Evolutionary conservation across 2,797 vertebrate genomes (phyloP).

Genomic region (Hippoglossus hippoglossus): DNA sequence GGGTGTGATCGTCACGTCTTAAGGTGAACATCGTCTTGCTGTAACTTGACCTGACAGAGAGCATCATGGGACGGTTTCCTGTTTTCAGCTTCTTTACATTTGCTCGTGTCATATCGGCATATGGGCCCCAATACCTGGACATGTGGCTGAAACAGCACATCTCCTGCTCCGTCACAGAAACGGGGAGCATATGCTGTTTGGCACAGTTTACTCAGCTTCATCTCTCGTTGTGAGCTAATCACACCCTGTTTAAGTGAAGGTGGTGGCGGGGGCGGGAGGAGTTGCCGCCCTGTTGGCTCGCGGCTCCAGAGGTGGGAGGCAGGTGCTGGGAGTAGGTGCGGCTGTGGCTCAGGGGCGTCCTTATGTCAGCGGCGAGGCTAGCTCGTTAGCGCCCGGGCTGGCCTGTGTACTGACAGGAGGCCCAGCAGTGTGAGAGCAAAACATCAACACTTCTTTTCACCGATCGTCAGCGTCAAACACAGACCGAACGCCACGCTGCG

Average conservation of each 20-base stretch:
- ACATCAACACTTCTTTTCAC: constrained; percentile 37
- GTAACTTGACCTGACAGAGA: constrained; percentile 27
- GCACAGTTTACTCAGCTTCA: constrained; percentile 20
- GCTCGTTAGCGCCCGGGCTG: constrained; percentile 56
- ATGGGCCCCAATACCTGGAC: neutral
- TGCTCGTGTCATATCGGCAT: neutral
- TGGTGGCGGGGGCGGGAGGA: constrained; percentile 9
- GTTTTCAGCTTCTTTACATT: constrained; percentile 9
- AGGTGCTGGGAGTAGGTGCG: constrained; percentile 56
- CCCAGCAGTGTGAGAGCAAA: constrained; percentile 50
- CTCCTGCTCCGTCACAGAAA: neutral
- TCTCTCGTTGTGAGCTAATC: constrained; percentile 24
- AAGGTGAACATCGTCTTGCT: constrained; percentile 2
- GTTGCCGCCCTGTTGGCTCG: constrained; percentile 13
- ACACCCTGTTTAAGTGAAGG: constrained; percentile 14
- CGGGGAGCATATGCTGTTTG: constrained; percentile 40
- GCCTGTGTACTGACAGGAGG: constrained; percentile 45
- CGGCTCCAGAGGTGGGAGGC: constrained; percentile 45
- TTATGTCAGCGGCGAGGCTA: constrained; percentile 53
- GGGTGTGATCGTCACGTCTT: constrained; percentile 37
- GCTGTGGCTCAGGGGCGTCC: constrained; percentile 45
- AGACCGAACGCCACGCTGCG: no score
- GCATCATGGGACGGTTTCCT: constrained; percentile 24
- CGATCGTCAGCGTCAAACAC: constrained; percentile 45
- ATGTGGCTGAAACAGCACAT: no score